phyloP scores from a whole-genome alignment of 2,888 invertebrate genomes.

The Oxycera nigricornis region DNA sequence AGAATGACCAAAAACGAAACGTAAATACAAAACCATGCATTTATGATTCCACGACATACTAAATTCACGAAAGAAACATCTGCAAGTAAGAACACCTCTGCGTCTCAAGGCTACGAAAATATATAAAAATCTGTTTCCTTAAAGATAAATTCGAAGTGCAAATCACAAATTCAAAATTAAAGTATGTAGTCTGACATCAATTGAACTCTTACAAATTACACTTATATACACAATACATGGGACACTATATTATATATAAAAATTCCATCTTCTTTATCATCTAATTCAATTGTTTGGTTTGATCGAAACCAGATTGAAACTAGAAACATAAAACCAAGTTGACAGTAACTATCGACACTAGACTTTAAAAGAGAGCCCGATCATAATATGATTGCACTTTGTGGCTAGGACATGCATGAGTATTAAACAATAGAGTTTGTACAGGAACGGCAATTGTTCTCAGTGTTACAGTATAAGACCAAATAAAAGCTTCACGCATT shows the following conservation, averaged over 20 bases:
- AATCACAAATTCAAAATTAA: conserved; percentile 25
- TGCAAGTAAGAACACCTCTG: not conserved
- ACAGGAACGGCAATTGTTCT: not conserved
- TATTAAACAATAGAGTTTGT: not conserved
- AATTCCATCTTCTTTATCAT: conserved; percentile 1
- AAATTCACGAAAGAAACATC: not conserved
- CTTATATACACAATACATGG: conserved; percentile 24
- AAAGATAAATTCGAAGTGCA: conserved; percentile 35
- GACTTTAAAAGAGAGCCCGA: not conserved
- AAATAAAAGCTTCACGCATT: no score
- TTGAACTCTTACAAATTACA: conserved; percentile 15
- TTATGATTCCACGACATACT: not conserved
- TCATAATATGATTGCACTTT: not conserved
- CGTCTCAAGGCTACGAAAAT: conserved; percentile 19
- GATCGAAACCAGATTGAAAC: not conserved
- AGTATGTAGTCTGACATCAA: not conserved
- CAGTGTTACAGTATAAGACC: not conserved
- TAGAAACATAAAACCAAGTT: not conserved
- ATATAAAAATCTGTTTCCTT: conserved; percentile 22
- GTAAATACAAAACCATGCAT: not conserved
- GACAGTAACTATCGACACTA: not conserved
- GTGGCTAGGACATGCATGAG: not conserved
- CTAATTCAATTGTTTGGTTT: not conserved
- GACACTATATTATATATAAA: conserved; percentile 34
- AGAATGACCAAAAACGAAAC: not conserved